Conservation (phyloP, 2,797 vertebrate genomes). For the Sebastes hubbsi region DNA sequence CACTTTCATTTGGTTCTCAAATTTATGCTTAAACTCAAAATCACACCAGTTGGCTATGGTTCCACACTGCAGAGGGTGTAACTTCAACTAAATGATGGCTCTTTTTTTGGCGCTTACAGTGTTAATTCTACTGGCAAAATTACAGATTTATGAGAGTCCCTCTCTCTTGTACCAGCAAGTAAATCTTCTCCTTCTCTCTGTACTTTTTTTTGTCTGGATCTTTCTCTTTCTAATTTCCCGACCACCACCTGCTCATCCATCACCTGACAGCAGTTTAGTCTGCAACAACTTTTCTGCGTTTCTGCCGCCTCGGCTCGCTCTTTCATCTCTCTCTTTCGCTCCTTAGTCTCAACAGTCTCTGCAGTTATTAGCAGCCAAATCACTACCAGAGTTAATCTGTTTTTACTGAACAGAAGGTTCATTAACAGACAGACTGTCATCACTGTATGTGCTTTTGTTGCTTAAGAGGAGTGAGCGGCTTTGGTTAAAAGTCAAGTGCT, state of each 20-base stretch:
- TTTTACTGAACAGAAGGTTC: constrained; percentile 50
- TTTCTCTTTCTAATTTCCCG: constrained; percentile 50
- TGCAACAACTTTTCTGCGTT: constrained; percentile 29
- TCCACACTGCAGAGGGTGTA: background rate
- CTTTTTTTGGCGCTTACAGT: background rate
- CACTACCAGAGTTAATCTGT: constrained; percentile 47
- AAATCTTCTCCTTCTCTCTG: constrained; percentile 9
- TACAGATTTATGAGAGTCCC: constrained; percentile 18
- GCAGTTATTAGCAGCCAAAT: constrained; percentile 53
- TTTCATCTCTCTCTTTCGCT: background rate
- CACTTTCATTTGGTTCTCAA: constrained; percentile 1
- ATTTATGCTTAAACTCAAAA: constrained; percentile 3
- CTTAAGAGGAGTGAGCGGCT: constrained; percentile 19
- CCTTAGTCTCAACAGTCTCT: constrained; percentile 21
- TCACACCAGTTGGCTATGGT: background rate
- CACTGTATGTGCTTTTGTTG: constrained; percentile 35
- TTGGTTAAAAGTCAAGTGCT: constrained; percentile 46
- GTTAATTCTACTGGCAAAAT: constrained; percentile 36
- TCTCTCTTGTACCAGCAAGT: constrained; percentile 14
- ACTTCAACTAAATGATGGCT: constrained; percentile 21
- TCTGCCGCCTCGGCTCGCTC: background rate
- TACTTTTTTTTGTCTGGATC: constrained; percentile 7
- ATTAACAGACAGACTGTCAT: constrained; percentile 49
- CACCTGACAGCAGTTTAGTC: constrained; percentile 42
- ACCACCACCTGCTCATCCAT: constrained; percentile 54